Conservation (phyloP, 2,797 vertebrate species). For the Craterocephalus amniculus region DNA sequence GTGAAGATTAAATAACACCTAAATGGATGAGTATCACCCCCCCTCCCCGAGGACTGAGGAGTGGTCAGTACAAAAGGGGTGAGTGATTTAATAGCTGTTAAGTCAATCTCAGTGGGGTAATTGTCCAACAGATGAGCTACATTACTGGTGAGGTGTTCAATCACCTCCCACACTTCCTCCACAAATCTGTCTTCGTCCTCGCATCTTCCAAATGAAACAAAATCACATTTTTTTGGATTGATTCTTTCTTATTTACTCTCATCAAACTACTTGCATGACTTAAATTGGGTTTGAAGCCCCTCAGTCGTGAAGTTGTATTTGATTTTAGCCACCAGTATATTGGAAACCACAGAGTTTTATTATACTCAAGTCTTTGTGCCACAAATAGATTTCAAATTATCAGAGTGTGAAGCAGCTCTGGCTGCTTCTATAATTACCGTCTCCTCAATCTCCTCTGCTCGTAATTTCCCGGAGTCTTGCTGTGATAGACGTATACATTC, state of each 20-base stretch:
- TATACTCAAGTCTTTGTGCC: constrained; percentile 31
- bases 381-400: constrained; percentile 55
- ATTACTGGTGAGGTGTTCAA: constrained; percentile 16
- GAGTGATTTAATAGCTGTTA: constrained; percentile 11
- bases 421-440: constrained; percentile 42
- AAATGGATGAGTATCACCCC: too few species aligned
- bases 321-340: constrained; percentile 7
- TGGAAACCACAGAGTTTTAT: constrained; percentile 18
- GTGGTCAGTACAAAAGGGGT: constrained; percentile 18
- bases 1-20: too few species aligned
- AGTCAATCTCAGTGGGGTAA: background rate
- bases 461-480: constrained; percentile 31
- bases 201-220: background rate
- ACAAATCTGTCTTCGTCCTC: background rate
- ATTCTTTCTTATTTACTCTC: constrained; percentile 1
- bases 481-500: constrained; percentile 8
- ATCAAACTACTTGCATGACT: background rate
- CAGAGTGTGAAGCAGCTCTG: constrained; percentile 38
- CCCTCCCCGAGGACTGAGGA: too few species aligned
- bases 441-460: constrained; percentile 46
- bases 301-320: constrained; percentile 10
- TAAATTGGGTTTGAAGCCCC: constrained; percentile 8
- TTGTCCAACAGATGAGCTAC: constrained; percentile 27
- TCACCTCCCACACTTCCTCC: background rate
- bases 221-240: background rate